These are phyloP conservation scores for Cheirogaleus medius DNA, from an alignment of 2,113 vertebrate species.

Conservation along the genomic window DNA sequence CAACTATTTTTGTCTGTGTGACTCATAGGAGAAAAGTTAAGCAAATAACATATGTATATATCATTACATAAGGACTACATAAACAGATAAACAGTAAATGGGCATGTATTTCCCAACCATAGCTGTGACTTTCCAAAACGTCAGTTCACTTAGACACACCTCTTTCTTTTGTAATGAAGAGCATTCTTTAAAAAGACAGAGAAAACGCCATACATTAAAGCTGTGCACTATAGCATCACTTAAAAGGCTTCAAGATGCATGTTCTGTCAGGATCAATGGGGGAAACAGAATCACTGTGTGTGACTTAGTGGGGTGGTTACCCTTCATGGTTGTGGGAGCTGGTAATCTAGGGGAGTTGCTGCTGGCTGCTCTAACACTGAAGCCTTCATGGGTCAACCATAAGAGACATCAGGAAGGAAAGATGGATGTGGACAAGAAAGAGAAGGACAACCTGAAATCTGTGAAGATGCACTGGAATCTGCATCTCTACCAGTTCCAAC, in stretches of 20 bases:
- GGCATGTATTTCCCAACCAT: background rate
- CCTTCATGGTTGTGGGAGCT: background rate
- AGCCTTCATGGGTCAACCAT: background rate
- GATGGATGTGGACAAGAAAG: background rate
- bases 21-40: slow-evolving; percentile 5
- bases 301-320: too few species aligned
- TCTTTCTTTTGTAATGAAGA: background rate
- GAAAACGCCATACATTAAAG: background rate
- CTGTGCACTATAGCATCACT: background rate
- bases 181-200: background rate
- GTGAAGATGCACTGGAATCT: background rate
- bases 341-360: background rate
- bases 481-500: background rate
- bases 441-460: background rate
- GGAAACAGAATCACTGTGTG: background rate
- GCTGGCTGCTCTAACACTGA: background rate
- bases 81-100: background rate
- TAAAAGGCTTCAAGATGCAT: background rate
- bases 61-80: background rate
- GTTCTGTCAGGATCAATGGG: background rate
- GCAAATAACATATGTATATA: background rate
- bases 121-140: background rate
- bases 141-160: background rate
- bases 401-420: background rate
- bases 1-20: background rate